A percentile compares a stretch with the other conserved stretches of the same genome.
Conservation (phyloP, 2,113 vertebrate genomes). For the Caranx ignobilis region DNA sequence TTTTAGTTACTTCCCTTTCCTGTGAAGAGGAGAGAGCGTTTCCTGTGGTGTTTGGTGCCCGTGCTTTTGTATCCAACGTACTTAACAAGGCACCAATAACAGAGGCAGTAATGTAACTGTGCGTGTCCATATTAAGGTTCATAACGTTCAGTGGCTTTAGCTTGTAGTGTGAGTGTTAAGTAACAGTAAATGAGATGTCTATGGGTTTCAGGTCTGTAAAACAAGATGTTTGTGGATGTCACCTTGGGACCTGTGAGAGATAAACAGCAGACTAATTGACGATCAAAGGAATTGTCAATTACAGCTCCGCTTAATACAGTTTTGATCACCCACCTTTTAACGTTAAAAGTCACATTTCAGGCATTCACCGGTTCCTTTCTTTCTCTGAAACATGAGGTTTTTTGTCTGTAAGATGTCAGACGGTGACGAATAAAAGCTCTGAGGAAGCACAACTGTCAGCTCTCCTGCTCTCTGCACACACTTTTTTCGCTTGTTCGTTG, state of each 20-base stretch:
- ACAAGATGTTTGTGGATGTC: not conserved
- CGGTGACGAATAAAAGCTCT: not conserved
- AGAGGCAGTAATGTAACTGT: not conserved
- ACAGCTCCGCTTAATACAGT: not conserved
- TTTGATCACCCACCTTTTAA: no score
- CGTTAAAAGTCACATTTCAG: not conserved
- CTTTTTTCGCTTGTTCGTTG: not conserved
- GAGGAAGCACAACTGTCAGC: not conserved
- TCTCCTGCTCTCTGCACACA: not conserved
- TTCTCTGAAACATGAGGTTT: not conserved
- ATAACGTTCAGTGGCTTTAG: not conserved
- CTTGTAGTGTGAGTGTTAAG: not conserved
- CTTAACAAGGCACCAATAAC: not conserved
- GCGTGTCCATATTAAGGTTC: not conserved
- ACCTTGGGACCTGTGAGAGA: not conserved
- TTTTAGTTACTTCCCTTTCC: conserved; percentile 26
- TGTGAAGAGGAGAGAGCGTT: not conserved
- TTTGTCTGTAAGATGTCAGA: no score
- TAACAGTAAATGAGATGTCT: not conserved
- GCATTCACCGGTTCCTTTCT: not conserved
- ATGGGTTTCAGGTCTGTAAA: not conserved
- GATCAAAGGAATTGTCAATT: not conserved
- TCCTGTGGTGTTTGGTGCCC: conserved; percentile 18
- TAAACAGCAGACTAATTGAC: not conserved
- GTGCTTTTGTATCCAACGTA: not conserved